Percentiles rank a stretch among this genome's conserved stretches.
Conservation (phyloP, 2,113 vertebrate genomes). For the Sceloporus undulatus region DNA sequence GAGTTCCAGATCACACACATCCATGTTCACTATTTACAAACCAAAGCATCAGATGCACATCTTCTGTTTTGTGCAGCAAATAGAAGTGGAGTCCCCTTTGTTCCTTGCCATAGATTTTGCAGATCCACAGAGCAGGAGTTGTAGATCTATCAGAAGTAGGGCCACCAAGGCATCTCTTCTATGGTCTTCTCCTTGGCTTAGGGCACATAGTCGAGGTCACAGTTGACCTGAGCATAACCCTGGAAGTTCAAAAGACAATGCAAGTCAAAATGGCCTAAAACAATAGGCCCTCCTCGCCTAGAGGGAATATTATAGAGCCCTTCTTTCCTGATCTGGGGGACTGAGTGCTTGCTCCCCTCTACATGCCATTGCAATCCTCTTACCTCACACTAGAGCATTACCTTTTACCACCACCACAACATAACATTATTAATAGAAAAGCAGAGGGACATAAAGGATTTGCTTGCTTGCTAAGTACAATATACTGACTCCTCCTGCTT, state of each 20-base stretch:
- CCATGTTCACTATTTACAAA: neutral
- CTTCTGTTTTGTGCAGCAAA: neutral
- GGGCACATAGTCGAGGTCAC: slow-evolving; percentile 48
- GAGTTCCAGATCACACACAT: too few relatives aligned
- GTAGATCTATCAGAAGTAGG: neutral
- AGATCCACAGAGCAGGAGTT: neutral
- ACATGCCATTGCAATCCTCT: too few relatives aligned
- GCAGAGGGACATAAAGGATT: too few relatives aligned
- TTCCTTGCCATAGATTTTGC: neutral
- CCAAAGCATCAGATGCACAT: too few relatives aligned
- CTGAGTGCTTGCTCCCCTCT: too few relatives aligned
- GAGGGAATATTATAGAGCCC: too few relatives aligned
- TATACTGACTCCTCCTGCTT: too few relatives aligned
- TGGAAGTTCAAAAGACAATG: slow-evolving; percentile 31
- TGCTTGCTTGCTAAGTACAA: too few relatives aligned
- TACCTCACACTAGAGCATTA: too few relatives aligned
- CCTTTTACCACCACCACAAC: too few relatives aligned
- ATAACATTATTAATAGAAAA: too few relatives aligned
- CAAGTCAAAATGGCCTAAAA: neutral
- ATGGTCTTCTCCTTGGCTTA: neutral
- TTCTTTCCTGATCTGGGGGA: too few relatives aligned
- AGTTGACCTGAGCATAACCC: slow-evolving; percentile 63
- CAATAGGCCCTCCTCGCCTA: neutral
- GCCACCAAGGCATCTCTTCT: neutral
- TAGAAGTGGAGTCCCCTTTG: neutral